Evolutionary conservation across 2,888 invertebrate species (phyloP).

Genomic region (Lasiommata megera): DNA sequence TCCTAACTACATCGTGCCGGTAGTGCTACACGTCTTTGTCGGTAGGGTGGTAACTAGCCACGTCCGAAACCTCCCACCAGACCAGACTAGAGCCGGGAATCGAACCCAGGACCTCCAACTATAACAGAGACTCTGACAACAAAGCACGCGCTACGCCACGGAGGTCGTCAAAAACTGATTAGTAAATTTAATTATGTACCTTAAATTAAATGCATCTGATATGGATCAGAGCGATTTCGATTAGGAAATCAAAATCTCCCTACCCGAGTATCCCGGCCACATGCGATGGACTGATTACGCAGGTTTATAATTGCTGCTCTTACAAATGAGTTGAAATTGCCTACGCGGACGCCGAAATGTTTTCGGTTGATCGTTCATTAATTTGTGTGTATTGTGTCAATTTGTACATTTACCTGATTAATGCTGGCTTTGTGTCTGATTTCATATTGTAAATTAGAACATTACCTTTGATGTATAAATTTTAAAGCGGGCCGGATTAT

Average conservation of each 20-base stretch:
- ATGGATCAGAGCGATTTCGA: not conserved
- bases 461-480: constrained; percentile 13
- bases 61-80: too few relatives aligned
- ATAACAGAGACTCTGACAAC: too few relatives aligned
- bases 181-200: not conserved
- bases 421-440: constrained; percentile 42
- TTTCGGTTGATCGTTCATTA: constrained; percentile 72
- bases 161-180: not conserved
- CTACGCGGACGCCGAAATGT: constrained; percentile 64
- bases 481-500: constrained; percentile 10
- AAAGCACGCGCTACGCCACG: too few relatives aligned
- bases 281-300: constrained; percentile 64
- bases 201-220: not conserved
- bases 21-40: too few relatives aligned
- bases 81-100: too few relatives aligned
- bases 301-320: constrained; percentile 71
- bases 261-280: constrained; percentile 46
- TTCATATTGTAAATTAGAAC: constrained; percentile 31
- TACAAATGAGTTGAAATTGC: constrained; percentile 69
- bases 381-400: constrained; percentile 74
- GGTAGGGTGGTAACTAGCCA: too few relatives aligned
- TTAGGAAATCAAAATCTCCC: constrained; percentile 17
- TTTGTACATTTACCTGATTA: constrained; percentile 63
- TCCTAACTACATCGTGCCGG: too few relatives aligned
- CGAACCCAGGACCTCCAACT: too few relatives aligned